Evolutionary conservation across 2,888 invertebrate genomes (phyloP).

Genomic region (Nephrocerus scutellatus): DNA sequence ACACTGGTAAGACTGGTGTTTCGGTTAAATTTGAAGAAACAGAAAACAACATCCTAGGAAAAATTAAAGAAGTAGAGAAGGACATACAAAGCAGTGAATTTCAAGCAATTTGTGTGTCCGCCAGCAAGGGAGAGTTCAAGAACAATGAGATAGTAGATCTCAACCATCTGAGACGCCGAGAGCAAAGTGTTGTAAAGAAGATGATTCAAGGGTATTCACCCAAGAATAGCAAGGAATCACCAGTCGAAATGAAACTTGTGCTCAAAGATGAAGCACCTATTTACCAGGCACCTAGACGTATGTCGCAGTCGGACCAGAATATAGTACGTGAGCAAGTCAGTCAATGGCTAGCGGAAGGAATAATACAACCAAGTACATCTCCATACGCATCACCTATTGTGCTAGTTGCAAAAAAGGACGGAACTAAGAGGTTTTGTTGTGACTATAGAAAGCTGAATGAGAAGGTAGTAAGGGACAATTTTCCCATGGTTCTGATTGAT

Average conservation of each 20-base stretch:
- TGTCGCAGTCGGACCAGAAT: slow-evolving; percentile 2
- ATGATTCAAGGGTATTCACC: neutral
- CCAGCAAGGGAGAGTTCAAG: no score
- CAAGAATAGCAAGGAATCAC: neutral
- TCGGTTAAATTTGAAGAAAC: no score
- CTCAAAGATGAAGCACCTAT: slow-evolving; percentile 1
- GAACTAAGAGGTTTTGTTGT: slow-evolving; percentile 13
- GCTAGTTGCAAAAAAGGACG: slow-evolving; percentile 13
- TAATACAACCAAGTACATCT: slow-evolving; percentile 4
- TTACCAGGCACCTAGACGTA: slow-evolving; percentile 3
- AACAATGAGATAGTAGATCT: no score
- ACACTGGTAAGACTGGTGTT: no score
- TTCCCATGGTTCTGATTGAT: slow-evolving; percentile 13
- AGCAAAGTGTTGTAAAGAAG: no score
- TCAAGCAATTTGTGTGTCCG: no score
- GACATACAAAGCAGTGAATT: no score
- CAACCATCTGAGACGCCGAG: no score
- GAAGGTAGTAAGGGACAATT: slow-evolving; percentile 11
- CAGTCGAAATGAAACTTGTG: slow-evolving; percentile 3
- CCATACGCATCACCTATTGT: slow-evolving; percentile 15
- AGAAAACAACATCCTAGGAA: no score
- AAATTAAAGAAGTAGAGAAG: no score
- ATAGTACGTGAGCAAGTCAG: slow-evolving; percentile 2
- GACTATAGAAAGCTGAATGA: slow-evolving; percentile 17
- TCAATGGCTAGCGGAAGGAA: slow-evolving; percentile 3